Evolutionary conservation across 2,888 invertebrate species (phyloP).

Genomic region (Chymomyza fuscimana): DNA sequence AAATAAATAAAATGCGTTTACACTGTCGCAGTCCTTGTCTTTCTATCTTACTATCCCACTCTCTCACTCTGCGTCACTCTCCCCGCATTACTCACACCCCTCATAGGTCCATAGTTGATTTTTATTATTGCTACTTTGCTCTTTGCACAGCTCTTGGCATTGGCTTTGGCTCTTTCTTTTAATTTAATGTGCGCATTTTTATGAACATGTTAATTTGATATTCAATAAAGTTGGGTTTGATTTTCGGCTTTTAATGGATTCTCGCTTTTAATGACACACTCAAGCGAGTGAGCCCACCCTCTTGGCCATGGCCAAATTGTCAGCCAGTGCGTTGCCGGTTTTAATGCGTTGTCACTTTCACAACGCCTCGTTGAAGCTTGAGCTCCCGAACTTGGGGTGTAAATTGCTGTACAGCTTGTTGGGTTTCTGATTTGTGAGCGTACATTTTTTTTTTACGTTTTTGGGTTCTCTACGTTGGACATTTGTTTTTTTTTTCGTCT

Average conservation of each 20-base stretch:
- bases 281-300: conserved; percentile 20
- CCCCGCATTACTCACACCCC: no score
- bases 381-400: conserved; percentile 29
- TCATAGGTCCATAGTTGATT: not conserved
- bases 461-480: not conserved
- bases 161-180: conserved; percentile 43
- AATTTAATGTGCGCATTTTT: conserved; percentile 72
- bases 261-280: conserved; percentile 63
- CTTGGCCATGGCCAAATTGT: not conserved
- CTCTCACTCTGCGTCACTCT: no score
- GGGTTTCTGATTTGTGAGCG: conserved; percentile 60
- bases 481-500: not conserved
- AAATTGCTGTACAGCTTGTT: conserved; percentile 64
- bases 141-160: conserved; percentile 3
- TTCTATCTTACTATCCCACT: not conserved
- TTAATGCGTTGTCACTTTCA: conserved; percentile 27
- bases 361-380: conserved; percentile 47
- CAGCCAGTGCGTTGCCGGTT: not conserved
- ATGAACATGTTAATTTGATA: conserved; percentile 76
- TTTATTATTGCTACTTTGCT: conserved; percentile 5
- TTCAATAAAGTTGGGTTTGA: conserved; percentile 73
- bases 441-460: not conserved
- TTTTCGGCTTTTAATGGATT: conserved; percentile 74
- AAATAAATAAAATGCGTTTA: conserved; percentile 57
- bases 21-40: not conserved